phyloP scores from a whole-genome alignment of 1,140 invertebrate species.

The Melanaphis sacchari region DNA sequence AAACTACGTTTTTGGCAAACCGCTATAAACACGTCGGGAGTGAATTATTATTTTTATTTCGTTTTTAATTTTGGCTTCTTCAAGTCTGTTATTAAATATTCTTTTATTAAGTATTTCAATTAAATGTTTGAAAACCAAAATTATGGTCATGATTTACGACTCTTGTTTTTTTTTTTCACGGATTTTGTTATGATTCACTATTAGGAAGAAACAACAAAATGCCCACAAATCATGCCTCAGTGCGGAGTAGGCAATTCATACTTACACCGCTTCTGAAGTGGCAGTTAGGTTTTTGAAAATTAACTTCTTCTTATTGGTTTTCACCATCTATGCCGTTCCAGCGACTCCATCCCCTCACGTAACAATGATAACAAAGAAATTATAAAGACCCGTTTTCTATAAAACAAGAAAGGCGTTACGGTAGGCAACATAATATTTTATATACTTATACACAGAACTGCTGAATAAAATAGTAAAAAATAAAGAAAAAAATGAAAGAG shows the following conservation, averaged over 20 bases:
- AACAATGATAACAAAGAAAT: neutral
- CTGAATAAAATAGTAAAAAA: too few relatives aligned
- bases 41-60: slow-evolving; percentile 16
- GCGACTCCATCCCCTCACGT: neutral
- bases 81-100: slow-evolving; percentile 29
- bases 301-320: neutral
- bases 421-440: neutral
- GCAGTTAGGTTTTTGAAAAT: neutral
- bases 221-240: slow-evolving; percentile 34
- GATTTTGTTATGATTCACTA: slow-evolving; percentile 4
- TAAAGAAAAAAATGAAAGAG: neutral
- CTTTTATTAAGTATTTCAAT: slow-evolving; percentile 41
- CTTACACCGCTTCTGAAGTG: neutral
- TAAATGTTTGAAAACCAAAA: slow-evolving; percentile 45
- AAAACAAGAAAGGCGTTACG: neutral
- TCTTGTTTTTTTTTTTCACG: neutral
- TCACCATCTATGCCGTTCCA: neutral
- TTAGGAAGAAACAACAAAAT: slow-evolving; percentile 23
- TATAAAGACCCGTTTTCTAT: neutral
- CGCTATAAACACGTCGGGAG: slow-evolving; percentile 1
- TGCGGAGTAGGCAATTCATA: neutral
- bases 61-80: slow-evolving; percentile 13
- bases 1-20: neutral
- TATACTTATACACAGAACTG: neutral
- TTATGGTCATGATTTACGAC: slow-evolving; percentile 25